Base-by-base conservation (phyloP, 2,113 vertebrate species). In the Sarotherodon lohbergeri region DNA sequence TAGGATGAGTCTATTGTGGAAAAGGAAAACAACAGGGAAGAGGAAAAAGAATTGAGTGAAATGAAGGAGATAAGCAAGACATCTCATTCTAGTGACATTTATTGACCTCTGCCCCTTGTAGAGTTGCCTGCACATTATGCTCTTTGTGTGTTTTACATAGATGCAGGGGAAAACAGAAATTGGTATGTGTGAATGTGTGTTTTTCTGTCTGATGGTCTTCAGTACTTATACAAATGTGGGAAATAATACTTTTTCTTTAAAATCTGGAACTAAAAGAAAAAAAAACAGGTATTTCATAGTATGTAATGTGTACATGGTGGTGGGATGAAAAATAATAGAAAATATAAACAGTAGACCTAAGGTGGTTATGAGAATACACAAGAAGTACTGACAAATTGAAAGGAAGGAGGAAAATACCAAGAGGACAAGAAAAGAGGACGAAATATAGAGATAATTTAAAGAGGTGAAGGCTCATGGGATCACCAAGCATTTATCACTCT, bases 21-120 rank as follows among this genome's bases (percentile, higher is more conserved):
- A 82, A 52, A 81, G 81, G 88, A 78, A 63, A 59, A 82, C 80
- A 71, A 85, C 22, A 85, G 66, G 86, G 46, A 80, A n/a, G 48
- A 88, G 48, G 46, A 79, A 61, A 81, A 80, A 36, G 32, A 83
- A 84, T 81, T 12, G 29, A 57, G 55, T 22, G 55, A 84, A 85
- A 86, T 87, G 46, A 84, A 66, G 52, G 29, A 50, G 76, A 48
- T 46, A 80, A 89, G 68, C 83, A 36, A 56, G 56, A 84, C 22
- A 85, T 68, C 13, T 24, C 61, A 82, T 84, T 71, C 85, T 78
- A 34, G 66, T 83, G 73, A 92, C 86, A 94, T 82, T 91, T 94
- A 85, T 90, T 95, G 92, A 93, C 90, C 91, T 88, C 52, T 93
- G 84, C 41, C 84, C 89, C 52, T 48, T 80, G 93, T 94, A 9